Conservation (phyloP, 2,888 invertebrate species). For the Drosophila neotestacea region DNA sequence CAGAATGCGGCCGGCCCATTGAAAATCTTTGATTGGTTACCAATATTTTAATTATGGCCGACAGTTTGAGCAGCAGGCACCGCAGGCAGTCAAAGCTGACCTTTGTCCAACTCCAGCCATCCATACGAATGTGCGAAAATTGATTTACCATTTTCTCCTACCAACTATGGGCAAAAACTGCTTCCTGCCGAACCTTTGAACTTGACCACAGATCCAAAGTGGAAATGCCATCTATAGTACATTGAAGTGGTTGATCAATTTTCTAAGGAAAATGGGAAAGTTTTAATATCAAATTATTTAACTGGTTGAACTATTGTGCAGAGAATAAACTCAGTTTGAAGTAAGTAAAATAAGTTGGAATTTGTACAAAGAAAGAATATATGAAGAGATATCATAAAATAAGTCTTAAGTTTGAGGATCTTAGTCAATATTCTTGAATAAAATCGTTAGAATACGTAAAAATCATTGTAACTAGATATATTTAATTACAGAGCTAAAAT, state of each 20-base stretch:
- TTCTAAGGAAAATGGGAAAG: neutral
- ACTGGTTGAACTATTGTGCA: neutral
- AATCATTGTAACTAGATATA: no score
- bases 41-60: slow-evolving; percentile 81
- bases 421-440: no score
- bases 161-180: neutral
- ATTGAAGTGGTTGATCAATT: neutral
- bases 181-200: slow-evolving; percentile 3
- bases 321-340: neutral
- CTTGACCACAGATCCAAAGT: slow-evolving; percentile 1
- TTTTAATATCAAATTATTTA: neutral
- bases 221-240: neutral
- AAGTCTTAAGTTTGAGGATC: neutral
- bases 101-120: slow-evolving; percentile 56
- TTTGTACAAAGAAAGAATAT: neutral
- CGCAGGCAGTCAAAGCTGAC: slow-evolving; percentile 41
- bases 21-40: slow-evolving; percentile 77
- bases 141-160: slow-evolving; percentile 50
- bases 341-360: neutral
- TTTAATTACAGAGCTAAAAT: no score
- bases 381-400: neutral
- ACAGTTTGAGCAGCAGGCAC: slow-evolving; percentile 32
- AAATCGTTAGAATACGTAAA: no score
- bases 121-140: slow-evolving; percentile 39
- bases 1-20: slow-evolving; percentile 45